Evolutionary conservation across 2,113 vertebrate genomes (phyloP).

Genomic region (Pygoscelis antarcticus): DNA sequence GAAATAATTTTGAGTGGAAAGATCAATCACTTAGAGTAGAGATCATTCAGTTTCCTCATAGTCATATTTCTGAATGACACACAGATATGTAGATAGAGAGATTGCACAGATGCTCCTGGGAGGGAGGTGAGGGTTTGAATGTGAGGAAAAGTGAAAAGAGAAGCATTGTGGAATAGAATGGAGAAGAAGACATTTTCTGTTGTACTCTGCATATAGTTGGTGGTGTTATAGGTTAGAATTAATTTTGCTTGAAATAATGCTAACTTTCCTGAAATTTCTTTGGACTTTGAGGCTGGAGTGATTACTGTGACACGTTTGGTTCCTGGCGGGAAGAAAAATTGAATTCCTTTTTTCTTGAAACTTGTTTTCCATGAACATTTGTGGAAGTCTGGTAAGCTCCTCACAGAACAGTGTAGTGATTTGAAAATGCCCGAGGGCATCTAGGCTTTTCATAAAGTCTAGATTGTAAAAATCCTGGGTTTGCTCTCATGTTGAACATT

Average conservation of each 20-base stretch:
- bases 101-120: neutral
- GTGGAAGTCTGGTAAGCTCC: neutral
- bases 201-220: neutral
- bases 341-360: neutral
- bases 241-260: neutral
- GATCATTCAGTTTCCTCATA: neutral
- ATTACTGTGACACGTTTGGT: neutral
- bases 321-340: neutral
- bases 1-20: neutral
- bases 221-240: neutral
- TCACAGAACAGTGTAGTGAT: neutral
- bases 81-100: neutral
- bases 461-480: neutral
- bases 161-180: neutral
- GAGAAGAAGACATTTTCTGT: neutral
- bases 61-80: neutral
- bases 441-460: neutral
- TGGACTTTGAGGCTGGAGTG: neutral
- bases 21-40: neutral
- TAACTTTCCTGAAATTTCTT: neutral
- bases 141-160: neutral
- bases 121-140: neutral
- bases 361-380: neutral
- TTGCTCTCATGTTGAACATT: neutral
- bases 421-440: neutral